Evolutionary conservation across 1,140 invertebrate genomes (phyloP), one percentile per base, ranked within the genome.

Genomic region (Drosophila nigrodunni): DNA sequence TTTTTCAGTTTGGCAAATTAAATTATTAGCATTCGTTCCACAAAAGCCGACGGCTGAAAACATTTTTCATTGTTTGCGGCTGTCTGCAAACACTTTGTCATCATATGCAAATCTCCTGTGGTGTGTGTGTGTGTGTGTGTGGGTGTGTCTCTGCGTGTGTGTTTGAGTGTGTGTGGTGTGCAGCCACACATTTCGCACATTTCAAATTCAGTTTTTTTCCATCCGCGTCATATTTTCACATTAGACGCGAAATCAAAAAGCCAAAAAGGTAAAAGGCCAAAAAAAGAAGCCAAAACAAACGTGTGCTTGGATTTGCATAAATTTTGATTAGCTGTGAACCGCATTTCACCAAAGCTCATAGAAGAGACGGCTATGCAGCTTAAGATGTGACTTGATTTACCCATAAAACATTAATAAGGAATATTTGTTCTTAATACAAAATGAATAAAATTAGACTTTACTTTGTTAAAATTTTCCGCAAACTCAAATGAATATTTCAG

Each of bases 31-130:
- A 64, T 55, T 55, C 76, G 61, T 77, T 35, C 71, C 64, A 46
- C 49, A 47, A n/a, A 30, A 49, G 82, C 49, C 78, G 70, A 65
- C 70, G 74, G 61, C 74, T 67, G 62, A 73, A 72, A 67, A 78
- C 85, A 89, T 89, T 89, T 85, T 89, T 89, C 85, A 89, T 89
- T 89, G 85, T 89, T 89, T 89, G 85, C 85, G 81, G 85, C 85
- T 85, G 85, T 85, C 83, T 89, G 85, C 71, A 30, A 72, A 58
- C 81, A 81, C 85, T 89, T 89, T 89, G 81, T 89, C 85, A 77
- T 77, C 61, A 74, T 62, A 88, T 64, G 74, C 70, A 83, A 83
- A 88, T 77, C 76, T 55, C 43, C 46, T 47, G 43, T 43, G 25
- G 59, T 47, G 58, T 64, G 37, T 68, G 54, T 58, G 55, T 47